Evolutionary conservation across 37 sponge, comb jelly and placozoan species (phyloP), one percentile per base, ranked within the genome.

Genomic region (Spongilla lacustris): DNA sequence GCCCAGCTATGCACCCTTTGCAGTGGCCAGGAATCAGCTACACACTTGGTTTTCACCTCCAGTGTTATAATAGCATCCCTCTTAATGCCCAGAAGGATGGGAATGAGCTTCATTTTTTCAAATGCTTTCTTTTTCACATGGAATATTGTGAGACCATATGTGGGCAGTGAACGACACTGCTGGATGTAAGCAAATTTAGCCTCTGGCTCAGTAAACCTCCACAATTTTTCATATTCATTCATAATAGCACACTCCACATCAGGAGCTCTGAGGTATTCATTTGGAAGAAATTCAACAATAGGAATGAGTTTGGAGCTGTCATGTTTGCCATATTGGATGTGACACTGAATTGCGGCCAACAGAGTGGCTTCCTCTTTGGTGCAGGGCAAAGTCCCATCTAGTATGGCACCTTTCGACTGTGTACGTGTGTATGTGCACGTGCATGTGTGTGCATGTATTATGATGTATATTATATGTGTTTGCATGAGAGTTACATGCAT

Each of bases 271-370:
- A 31, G 4, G 11, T 48, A 79, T 5, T 50, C 80, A 9, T 79
- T 19, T 32, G 50, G 50, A 23, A 79, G 66, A 28, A 50, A 49
- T 58, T 46, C 66, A 79, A 68, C 12, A 32, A 46, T n/a, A 10
- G 49, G 30, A 58, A 31, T 24, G 11, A 58, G 67, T 33, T 36
- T 36, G 49, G 6, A 72, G 21, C 32, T 30, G 32, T 11, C 26
- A 24, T 24, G 32, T 46, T 70, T 38, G 24, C 83, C 72, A 22
- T 46, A 38, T 28, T 71, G 49, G 22, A 82, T 28, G 4, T 82
- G 73, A 41, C 73, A 82, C 28, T 82, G 83, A 3, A 82, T 46
- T 8, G 83, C 83, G 0, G 83, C 83, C 70, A 82, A 29, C 73
- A 71, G 71, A 36, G 71, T 82, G 26, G 83, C 83, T 22, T 71